Evolutionary conservation across 35 echinoderm and acorn worm species (phyloP).

Genomic region (Anneissia japonica): DNA sequence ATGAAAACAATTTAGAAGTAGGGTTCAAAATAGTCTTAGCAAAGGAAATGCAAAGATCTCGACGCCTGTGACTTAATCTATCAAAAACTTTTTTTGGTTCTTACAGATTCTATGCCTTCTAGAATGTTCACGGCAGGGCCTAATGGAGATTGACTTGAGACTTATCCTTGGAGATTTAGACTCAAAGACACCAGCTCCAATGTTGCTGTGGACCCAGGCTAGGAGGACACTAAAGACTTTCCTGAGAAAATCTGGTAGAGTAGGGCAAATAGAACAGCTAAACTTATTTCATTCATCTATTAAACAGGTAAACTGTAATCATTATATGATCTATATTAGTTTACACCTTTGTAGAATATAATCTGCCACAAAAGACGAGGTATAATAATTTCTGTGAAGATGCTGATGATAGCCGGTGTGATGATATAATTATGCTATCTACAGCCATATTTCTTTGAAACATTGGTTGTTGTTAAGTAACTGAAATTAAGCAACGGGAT

Average conservation of each 20-base stretch:
- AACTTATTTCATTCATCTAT: slow-evolving; percentile 89
- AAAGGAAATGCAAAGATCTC: no score
- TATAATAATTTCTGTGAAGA: neutral
- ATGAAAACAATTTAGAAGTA: no score
- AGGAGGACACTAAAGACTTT: slow-evolving; percentile 78
- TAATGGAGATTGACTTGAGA: slow-evolving; percentile 58
- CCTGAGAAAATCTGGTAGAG: slow-evolving; percentile 33
- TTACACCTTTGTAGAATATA: neutral
- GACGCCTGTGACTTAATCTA: no score
- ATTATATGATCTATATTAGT: neutral
- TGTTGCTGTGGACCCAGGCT: slow-evolving; percentile 67
- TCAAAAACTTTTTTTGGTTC: neutral
- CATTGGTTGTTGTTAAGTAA: neutral
- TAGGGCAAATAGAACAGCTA: slow-evolving; percentile 47
- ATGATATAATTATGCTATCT: neutral
- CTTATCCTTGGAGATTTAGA: slow-evolving; percentile 65
- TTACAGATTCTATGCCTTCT: slow-evolving; percentile 63
- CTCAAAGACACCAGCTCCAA: slow-evolving; percentile 43
- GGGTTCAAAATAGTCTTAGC: no score
- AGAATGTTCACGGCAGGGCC: slow-evolving; percentile 57
- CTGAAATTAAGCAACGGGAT: no score
- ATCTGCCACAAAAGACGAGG: neutral
- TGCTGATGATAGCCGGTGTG: neutral
- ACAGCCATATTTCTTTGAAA: neutral
- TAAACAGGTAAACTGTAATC: slow-evolving; percentile 29